Conservation (phyloP, 2,888 invertebrate genomes). For the Operophtera brumata region DNA sequence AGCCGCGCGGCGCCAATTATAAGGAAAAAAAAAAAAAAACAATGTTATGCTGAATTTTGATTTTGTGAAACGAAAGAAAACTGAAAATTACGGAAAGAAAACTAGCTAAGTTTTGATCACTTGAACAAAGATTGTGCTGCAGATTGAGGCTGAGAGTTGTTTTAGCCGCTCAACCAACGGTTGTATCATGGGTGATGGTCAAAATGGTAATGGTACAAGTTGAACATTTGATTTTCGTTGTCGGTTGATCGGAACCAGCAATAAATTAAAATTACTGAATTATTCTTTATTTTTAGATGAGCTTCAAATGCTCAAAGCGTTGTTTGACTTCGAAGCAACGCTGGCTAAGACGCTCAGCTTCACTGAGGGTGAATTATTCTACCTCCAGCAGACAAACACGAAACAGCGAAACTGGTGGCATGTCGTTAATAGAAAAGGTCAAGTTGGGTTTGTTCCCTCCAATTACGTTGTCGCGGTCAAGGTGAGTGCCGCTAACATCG, state of each 20-base stretch:
- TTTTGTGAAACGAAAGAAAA: too few species aligned
- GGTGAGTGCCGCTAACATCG: slow-evolving; percentile 67
- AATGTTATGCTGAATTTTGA: too few species aligned
- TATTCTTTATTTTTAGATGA: slow-evolving; percentile 75
- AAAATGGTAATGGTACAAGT: slow-evolving; percentile 32
- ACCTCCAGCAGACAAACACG: slow-evolving; percentile 88
- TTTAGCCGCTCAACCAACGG: too few species aligned
- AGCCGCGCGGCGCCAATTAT: too few species aligned
- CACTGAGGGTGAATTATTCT: slow-evolving; percentile 89
- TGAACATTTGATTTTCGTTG: slow-evolving; percentile 14
- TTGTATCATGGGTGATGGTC: slow-evolving; percentile 53
- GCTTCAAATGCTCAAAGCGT: slow-evolving; percentile 90
- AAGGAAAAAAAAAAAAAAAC: too few species aligned
- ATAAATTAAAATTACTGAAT: slow-evolving; percentile 8
- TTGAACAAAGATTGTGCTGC: too few species aligned
- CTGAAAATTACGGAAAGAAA: too few species aligned
- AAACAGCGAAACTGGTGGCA: slow-evolving; percentile 95
- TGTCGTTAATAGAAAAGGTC: slow-evolving; percentile 90
- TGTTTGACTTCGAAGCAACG: slow-evolving; percentile 92
- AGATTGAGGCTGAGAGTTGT: too few species aligned
- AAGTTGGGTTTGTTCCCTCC: slow-evolving; percentile 92
- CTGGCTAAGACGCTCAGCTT: slow-evolving; percentile 91
- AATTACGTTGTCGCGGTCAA: slow-evolving; percentile 91
- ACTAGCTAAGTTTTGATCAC: too few species aligned
- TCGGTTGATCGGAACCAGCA: slow-evolving; percentile 3